phyloP scores from a whole-genome alignment of 2,113 vertebrate genomes.

The Kryptolebias marmoratus region DNA sequence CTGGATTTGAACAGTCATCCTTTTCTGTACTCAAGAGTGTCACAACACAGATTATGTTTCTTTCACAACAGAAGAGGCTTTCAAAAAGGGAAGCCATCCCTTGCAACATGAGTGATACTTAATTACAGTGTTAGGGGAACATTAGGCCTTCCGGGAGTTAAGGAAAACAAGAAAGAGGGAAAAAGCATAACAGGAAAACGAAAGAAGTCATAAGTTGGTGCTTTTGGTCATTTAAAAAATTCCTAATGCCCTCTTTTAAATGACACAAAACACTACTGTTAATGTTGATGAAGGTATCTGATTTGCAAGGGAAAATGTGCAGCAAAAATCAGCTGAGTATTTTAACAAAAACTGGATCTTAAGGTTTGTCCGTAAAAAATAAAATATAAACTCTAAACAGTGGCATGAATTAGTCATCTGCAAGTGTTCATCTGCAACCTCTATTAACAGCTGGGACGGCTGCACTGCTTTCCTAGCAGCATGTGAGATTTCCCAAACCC shows the following conservation, averaged over 20 bases:
- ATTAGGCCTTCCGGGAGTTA: not conserved
- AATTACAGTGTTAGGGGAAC: not conserved
- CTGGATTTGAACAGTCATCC: no score
- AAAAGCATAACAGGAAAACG: not conserved
- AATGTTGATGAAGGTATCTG: constrained; percentile 18
- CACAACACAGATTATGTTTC: no score
- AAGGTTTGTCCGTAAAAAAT: constrained; percentile 3
- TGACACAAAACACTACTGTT: not conserved
- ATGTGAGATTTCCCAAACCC: constrained; percentile 57
- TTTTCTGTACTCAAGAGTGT: no score
- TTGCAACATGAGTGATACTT: no score
- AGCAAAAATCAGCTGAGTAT: constrained; percentile 12
- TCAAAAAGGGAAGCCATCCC: no score
- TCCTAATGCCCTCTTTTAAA: no score
- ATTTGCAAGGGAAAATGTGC: constrained; percentile 8
- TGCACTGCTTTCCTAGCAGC: constrained; percentile 51
- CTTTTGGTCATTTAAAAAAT: no score
- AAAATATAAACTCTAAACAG: constrained; percentile 38
- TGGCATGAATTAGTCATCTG: constrained; percentile 72
- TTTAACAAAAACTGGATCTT: constrained; percentile 32
- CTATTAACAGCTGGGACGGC: constrained; percentile 74
- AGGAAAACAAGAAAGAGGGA: not conserved
- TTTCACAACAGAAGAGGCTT: no score
- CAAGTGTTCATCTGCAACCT: constrained; percentile 55
- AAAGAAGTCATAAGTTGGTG: no score